These are phyloP conservation scores for Drosophila sp. DNA, from an alignment of 1,140 invertebrate genomes.

Conservation along the genomic window DNA sequence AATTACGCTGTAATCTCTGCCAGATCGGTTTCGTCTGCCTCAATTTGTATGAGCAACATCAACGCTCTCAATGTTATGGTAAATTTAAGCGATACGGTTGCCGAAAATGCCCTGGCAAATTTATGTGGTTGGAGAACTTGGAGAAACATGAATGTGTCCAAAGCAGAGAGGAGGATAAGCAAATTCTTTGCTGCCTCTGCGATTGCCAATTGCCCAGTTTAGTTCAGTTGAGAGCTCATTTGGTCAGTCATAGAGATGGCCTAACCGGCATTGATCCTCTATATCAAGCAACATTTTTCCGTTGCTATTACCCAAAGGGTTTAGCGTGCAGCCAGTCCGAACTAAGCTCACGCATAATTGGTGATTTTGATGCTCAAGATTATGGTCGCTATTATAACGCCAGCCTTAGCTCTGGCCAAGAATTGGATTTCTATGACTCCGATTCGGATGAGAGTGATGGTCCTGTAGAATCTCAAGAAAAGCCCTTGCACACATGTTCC, in stretches of 20 bases:
- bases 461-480: background rate
- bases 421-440: constrained; percentile 68
- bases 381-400: constrained; percentile 70
- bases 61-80: constrained; percentile 58
- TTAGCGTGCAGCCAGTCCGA: constrained; percentile 36
- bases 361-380: constrained; percentile 59
- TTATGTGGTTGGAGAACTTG: constrained; percentile 72
- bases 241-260: constrained; percentile 54
- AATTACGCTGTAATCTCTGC: constrained; percentile 60
- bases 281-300: constrained; percentile 45
- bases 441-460: constrained; percentile 47
- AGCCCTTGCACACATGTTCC: constrained; percentile 39
- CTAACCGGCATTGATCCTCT: constrained; percentile 41
- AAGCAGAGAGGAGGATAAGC: background rate
- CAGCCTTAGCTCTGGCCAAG: constrained; percentile 56
- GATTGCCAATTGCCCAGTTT: constrained; percentile 38
- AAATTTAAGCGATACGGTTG: constrained; percentile 52
- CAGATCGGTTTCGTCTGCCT: constrained; percentile 65
- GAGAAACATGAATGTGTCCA: constrained; percentile 56
- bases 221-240: constrained; percentile 46
- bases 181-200: constrained; percentile 61
- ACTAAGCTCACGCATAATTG: constrained; percentile 44
- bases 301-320: constrained; percentile 47
- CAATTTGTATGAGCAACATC: constrained; percentile 54
- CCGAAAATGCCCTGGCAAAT: constrained; percentile 67